Conservation (phyloP, 1,140 invertebrate species). For the Vanessa tameamea region DNA sequence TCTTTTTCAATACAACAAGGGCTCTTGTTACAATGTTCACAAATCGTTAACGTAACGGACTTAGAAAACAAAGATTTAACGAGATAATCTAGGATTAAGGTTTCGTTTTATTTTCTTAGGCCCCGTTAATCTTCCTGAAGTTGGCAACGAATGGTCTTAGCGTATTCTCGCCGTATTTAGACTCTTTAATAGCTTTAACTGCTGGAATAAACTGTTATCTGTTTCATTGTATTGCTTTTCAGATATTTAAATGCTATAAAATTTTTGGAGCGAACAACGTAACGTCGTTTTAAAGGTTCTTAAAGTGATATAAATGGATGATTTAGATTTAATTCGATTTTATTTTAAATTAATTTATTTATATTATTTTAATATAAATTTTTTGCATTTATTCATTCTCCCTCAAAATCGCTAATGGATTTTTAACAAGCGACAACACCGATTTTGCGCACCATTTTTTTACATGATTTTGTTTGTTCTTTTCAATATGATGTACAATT, state of each 20-base stretch:
- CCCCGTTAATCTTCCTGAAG: constrained; percentile 1
- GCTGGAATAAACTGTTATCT: constrained; percentile 8
- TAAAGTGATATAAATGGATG: not conserved
- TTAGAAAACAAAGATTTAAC: constrained; percentile 9
- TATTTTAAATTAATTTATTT: not conserved
- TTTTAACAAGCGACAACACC: too few species aligned
- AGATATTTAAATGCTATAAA: constrained; percentile 4
- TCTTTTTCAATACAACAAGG: not conserved
- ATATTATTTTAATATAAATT: not conserved
- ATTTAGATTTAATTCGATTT: not conserved
- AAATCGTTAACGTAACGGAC: not conserved
- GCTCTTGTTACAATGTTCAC: not conserved
- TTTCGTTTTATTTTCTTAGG: constrained; percentile 9
- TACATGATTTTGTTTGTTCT: too few species aligned
- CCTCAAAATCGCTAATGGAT: too few species aligned
- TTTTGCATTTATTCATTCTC: too few species aligned
- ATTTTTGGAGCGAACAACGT: not conserved
- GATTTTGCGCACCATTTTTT: too few species aligned
- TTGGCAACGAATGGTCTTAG: constrained; percentile 5
- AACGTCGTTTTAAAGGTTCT: not conserved
- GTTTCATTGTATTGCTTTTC: not conserved
- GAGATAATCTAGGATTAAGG: constrained; percentile 9
- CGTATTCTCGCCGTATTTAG: constrained; percentile 1
- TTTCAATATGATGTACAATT: too few species aligned
- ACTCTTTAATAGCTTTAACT: constrained; percentile 10